A percentile compares a stretch with the other conserved stretches of the same genome.
Evolutionary conservation across 1,140 invertebrate genomes (phyloP).

Genomic region (Steinernema feltiae): DNA sequence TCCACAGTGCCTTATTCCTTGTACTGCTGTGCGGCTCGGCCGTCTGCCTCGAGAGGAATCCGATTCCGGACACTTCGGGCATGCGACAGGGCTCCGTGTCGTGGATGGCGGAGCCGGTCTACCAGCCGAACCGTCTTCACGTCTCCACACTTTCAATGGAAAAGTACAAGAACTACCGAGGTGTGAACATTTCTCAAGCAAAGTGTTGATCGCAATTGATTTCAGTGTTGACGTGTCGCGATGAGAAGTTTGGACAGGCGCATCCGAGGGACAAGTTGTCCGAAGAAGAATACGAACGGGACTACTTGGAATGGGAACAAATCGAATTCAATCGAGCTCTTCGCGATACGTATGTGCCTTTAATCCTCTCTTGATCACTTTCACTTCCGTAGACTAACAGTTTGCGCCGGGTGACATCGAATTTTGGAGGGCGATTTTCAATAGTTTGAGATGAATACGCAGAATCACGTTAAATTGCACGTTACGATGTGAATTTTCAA

Average conservation of each 20-base stretch:
- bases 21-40: not conserved
- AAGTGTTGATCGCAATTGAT: not conserved
- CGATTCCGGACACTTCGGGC: not conserved
- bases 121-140: not conserved
- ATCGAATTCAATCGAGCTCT: not conserved
- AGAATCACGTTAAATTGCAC: too few relatives aligned
- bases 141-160: not conserved
- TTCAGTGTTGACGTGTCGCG: not conserved
- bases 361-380: not conserved
- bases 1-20: constrained; percentile 6
- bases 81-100: not conserved
- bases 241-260: not conserved
- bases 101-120: not conserved
- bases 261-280: not conserved
- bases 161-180: not conserved
- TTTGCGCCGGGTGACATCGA: too few relatives aligned
- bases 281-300: not conserved
- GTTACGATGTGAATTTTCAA: too few relatives aligned
- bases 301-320: constrained; percentile 2
- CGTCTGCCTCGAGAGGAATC: not conserved
- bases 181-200: not conserved
- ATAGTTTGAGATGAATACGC: too few relatives aligned
- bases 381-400: too few relatives aligned
- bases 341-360: not conserved
- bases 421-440: too few relatives aligned